These are phyloP conservation scores for Labia minor DNA, from an alignment of 2,888 invertebrate species.

Conservation along the genomic window DNA sequence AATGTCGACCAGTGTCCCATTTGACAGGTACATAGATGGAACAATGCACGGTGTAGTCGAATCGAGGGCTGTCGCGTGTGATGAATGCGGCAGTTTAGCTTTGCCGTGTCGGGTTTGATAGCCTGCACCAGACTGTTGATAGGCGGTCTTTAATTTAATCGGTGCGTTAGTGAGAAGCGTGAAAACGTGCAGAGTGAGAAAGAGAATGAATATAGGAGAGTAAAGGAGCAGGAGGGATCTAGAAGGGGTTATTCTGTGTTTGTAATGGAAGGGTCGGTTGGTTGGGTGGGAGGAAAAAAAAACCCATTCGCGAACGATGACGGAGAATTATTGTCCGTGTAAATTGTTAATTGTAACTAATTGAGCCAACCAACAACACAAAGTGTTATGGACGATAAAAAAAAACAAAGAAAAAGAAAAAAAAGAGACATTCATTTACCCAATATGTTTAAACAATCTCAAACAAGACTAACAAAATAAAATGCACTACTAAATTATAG, in stretches of 20 bases:
- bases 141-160: conserved; percentile 13
- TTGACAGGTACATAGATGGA: conserved; percentile 13
- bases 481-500: conserved; percentile 14
- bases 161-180: conserved; percentile 13
- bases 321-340: conserved; percentile 7
- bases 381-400: neutral
- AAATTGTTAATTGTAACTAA: conserved; percentile 7
- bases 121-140: neutral
- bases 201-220: neutral
- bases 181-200: neutral
- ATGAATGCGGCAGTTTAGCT: conserved; percentile 7
- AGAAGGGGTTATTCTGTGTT: no score
- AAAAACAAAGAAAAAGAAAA: neutral
- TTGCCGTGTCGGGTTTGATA: neutral
- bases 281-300: neutral
- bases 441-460: neutral
- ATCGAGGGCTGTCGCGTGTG: neutral
- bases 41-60: neutral
- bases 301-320: neutral
- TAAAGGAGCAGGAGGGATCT: neutral
- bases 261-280: no score
- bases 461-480: conserved; percentile 21
- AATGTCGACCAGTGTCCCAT: neutral
- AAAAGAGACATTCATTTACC: neutral
- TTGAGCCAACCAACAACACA: neutral